These are phyloP conservation scores for Lasioglossum vierecki DNA, from an alignment of 2,888 invertebrate genomes.

Conservation along the genomic window DNA sequence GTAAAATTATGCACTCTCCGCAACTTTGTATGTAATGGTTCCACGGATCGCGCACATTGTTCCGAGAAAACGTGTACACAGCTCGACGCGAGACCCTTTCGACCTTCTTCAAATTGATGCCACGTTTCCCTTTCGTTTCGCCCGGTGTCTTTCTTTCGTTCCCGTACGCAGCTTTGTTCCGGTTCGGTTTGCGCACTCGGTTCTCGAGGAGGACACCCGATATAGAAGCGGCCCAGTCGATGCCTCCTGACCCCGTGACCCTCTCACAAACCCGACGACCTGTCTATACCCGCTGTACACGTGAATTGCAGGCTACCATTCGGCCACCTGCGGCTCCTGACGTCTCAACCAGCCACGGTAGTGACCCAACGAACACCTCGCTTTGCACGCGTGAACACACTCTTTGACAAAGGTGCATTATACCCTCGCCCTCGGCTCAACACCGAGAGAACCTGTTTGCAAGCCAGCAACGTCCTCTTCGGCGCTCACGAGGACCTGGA, in stretches of 20 bases:
- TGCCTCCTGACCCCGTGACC: slow-evolving; percentile 75
- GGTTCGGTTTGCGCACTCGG: not conserved
- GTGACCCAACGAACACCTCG: slow-evolving; percentile 56
- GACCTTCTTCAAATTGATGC: not conserved
- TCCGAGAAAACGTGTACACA: not conserved
- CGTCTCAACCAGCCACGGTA: slow-evolving; percentile 70
- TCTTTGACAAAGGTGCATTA: slow-evolving; percentile 64
- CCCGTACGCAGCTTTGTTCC: not conserved
- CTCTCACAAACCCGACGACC: slow-evolving; percentile 69
- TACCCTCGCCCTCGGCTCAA: slow-evolving; percentile 55
- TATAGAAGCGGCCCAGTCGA: slow-evolving; percentile 38
- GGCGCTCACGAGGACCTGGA: not conserved
- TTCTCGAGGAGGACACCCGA: slow-evolving; percentile 30
- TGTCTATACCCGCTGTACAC: slow-evolving; percentile 65
- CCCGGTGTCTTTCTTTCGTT: not conserved
- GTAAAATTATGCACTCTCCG: slow-evolving; percentile 34
- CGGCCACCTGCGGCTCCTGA: slow-evolving; percentile 78
- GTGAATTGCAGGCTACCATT: slow-evolving; percentile 73
- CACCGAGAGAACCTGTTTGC: slow-evolving; percentile 60
- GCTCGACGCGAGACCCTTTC: not conserved
- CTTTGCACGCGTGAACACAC: slow-evolving; percentile 65
- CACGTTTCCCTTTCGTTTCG: not conserved
- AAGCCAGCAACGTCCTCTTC: slow-evolving; percentile 8
- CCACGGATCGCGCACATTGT: not conserved
- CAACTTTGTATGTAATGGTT: not conserved